Base-by-base conservation (phyloP, 2,113 vertebrate species). In the Piaya cayana region DNA sequence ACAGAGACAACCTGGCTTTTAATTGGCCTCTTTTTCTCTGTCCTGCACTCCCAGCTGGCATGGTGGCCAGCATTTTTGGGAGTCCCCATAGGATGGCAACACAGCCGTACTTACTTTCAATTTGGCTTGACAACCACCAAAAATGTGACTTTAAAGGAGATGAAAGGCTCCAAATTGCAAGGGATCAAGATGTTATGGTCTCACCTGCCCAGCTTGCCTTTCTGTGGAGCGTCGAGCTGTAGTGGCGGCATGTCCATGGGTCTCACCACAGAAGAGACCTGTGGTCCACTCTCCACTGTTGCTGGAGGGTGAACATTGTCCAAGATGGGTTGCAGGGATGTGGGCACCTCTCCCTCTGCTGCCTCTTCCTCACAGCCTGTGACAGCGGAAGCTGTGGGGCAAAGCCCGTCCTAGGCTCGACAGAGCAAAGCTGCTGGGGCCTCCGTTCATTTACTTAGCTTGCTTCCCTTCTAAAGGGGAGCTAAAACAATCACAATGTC, bases 61-160 rank as follows among this genome's bases (percentile, higher is more conserved):
- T 8, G 2, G 63, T 23, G 49, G 30, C 47, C 79, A 58, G 21
- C 13, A 12, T 1, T 67, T 83, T 8, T 76, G 58, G 14, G 27
- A 37, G 11, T 9, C 39, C 49, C 42, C 0, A 0, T 1, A 37
- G 78, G 71, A 16, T 49, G 29, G 79, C 12, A 75, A 4, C 26
- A 53, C 19, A 62, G 84, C 4, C 55, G 2, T 70, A 34, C 60
- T 22, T 1, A 0, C 30, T 53, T 74, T 6, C 0, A 0, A 17
- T 74, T 65, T 64, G 37, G 26, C 32, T 59, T 75, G 23, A 13
- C 36, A 39, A 8, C 45, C 36, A 16, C 20, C 20, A 32, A 25
- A 83, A 53, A 5, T 8, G 21, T 56, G 42, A 45, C n/a, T 34
- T 72, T 22, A 47, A 2, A 53, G 36, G 6, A 18, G 21, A 32